Evolutionary conservation across 2,888 invertebrate genomes (phyloP).

Genomic region (Lymantria monacha): DNA sequence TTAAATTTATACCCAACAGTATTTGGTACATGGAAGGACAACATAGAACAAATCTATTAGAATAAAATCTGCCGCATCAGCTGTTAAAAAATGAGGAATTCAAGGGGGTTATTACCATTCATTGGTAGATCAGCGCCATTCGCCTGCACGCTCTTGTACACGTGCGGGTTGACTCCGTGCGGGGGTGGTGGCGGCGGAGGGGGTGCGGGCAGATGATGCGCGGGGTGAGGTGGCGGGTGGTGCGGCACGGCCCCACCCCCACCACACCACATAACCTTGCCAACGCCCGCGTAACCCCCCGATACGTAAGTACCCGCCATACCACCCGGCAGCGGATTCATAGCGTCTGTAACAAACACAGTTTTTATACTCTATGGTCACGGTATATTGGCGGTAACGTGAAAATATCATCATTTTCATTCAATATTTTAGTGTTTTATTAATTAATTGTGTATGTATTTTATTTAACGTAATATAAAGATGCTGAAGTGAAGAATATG

Average conservation of each 20-base stretch:
- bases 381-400: too few species aligned
- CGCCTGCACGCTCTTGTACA: constrained; percentile 68
- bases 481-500: too few species aligned
- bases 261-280: constrained; percentile 53
- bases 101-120: constrained; percentile 59
- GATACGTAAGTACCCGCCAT: constrained; percentile 11
- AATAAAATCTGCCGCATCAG: too few species aligned
- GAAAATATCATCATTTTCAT: too few species aligned
- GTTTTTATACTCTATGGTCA: too few species aligned
- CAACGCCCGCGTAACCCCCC: not conserved
- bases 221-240: constrained; percentile 34
- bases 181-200: constrained; percentile 42
- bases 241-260: constrained; percentile 35
- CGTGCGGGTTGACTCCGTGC: constrained; percentile 54
- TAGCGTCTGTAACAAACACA: constrained; percentile 12
- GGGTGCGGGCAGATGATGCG: constrained; percentile 40
- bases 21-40: too few species aligned
- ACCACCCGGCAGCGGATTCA: constrained; percentile 12
- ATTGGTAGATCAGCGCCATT: constrained; percentile 82
- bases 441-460: too few species aligned
- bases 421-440: too few species aligned
- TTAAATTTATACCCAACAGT: too few species aligned
- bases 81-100: too few species aligned
- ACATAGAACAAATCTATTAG: too few species aligned
- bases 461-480: too few species aligned